Evolutionary conservation across 1,140 invertebrate genomes (phyloP), one percentile per base, ranked within the genome.

Genomic region (Hypothenemus hampei): DNA sequence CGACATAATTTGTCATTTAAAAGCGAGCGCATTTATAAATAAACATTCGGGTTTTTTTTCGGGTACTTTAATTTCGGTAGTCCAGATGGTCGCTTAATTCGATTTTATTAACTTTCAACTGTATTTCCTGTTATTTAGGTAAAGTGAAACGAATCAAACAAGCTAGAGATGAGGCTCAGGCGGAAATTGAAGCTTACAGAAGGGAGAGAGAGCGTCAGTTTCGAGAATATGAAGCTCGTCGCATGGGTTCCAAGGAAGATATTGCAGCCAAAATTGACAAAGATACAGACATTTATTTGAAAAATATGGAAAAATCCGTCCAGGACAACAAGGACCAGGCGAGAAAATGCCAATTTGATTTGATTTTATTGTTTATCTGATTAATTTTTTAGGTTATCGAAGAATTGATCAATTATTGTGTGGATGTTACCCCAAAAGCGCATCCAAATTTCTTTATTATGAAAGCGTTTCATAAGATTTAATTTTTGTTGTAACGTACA

Each of bases 131-230:
- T n/a, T n/a, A n/a, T n/a, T n/a, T 37, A 96, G 93, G 93, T 61
- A 99, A 99, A 82, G 91, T 93, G 57, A 87, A 87, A 69, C 82
- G 96, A 69, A 82, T 99, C 73, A 98, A 98, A 76, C 94, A 98
- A 75, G 97, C 97, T 19, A 98, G 98, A 75, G 95, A 98, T 71
- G 97, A 99, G 75, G 97, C 97, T 54, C 93, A 96, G 66, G 86
- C 91, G 71, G 97, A 99, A 73, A 95, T 99, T 67, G 94, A 98
- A 72, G 91, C 91, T 68, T 99, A 97, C 76, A 87, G 91, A 68
- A 82, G 86, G 70, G 93, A 97, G 74, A 78, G 90, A 24, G 91
- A 96, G 69, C 84, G 81, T 58, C 82, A 89, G 65, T 98, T 97
- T 72, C 90, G 89, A 71, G 90, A 94, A 70, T 93, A 93, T 74